phyloP scores from a whole-genome alignment of 1,140 invertebrate genomes.

The Zophobas morio region DNA sequence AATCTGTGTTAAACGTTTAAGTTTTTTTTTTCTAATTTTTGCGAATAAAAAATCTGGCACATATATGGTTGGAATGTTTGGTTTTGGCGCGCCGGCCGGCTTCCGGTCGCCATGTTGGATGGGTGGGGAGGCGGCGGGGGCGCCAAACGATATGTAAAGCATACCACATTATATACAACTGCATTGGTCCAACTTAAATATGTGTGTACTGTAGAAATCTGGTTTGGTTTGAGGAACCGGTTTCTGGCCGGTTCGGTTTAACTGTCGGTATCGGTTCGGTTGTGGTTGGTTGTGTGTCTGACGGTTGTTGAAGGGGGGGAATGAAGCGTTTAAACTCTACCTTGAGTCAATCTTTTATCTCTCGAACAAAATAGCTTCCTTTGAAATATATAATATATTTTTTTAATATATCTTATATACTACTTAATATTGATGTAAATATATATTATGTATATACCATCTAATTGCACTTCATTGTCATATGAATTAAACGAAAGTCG shows the following conservation, averaged over 20 bases:
- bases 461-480: slow-evolving; percentile 72
- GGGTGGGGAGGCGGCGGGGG: slow-evolving; percentile 5
- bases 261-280: slow-evolving; percentile 70
- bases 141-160: slow-evolving; percentile 68
- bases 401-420: slow-evolving; percentile 69
- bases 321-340: slow-evolving; percentile 66
- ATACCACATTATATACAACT: slow-evolving; percentile 65
- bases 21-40: slow-evolving; percentile 63
- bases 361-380: slow-evolving; percentile 70
- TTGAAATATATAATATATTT: slow-evolving; percentile 68
- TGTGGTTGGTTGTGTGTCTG: slow-evolving; percentile 67
- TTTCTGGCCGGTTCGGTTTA: slow-evolving; percentile 43
- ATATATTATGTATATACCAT: slow-evolving; percentile 71
- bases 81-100: slow-evolving; percentile 59
- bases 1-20: slow-evolving; percentile 59
- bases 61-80: slow-evolving; percentile 70
- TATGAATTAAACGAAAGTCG: slow-evolving; percentile 63
- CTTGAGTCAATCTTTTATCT: slow-evolving; percentile 76
- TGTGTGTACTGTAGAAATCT: slow-evolving; percentile 66
- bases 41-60: slow-evolving; percentile 70
- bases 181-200: slow-evolving; percentile 69
- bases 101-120: slow-evolving; percentile 34
- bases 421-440: slow-evolving; percentile 72
- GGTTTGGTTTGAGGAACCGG: slow-evolving; percentile 62
- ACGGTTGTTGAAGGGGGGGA: slow-evolving; percentile 67